These are phyloP conservation scores for Leptodactylus fuscus DNA, from an alignment of 2,113 vertebrate genomes.

Conservation along the genomic window DNA sequence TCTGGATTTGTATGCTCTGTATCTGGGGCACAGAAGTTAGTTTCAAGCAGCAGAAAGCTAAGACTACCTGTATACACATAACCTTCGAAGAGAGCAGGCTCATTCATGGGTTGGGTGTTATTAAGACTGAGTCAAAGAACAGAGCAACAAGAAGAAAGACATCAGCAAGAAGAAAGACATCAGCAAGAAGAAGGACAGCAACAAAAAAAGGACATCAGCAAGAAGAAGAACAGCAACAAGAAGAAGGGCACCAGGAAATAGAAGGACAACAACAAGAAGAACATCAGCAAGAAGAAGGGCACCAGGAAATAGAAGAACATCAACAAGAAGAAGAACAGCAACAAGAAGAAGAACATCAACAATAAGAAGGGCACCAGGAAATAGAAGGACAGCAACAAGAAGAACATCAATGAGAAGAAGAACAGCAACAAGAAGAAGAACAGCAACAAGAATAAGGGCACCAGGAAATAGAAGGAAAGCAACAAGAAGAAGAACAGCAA, in stretches of 20 bases:
- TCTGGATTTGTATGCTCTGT: not conserved
- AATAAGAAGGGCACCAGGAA: too few species aligned
- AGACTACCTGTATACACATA: not conserved
- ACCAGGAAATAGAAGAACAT: not conserved
- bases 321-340: not conserved
- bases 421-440: too few species aligned
- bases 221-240: too few species aligned
- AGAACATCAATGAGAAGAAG: too few species aligned
- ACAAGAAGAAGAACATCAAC: not conserved
- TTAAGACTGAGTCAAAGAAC: not conserved
- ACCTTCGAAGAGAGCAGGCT: not conserved
- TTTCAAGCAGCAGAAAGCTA: not conserved
- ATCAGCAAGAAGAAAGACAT: not conserved
- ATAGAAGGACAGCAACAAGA: too few species aligned
- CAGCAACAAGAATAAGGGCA: too few species aligned
- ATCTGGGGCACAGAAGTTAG: too few species aligned
- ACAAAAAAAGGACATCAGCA: not conserved
- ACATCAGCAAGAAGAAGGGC: too few species aligned
- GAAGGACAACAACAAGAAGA: not conserved
- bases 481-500: too few species aligned
- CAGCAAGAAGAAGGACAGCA: not conserved
- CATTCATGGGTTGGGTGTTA: not conserved
- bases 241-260: too few species aligned
- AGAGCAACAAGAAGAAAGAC: not conserved
- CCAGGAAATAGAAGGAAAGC: too few species aligned